Base-by-base conservation (phyloP, 2,113 vertebrate genomes). In the Chaenogobius annularis region DNA sequence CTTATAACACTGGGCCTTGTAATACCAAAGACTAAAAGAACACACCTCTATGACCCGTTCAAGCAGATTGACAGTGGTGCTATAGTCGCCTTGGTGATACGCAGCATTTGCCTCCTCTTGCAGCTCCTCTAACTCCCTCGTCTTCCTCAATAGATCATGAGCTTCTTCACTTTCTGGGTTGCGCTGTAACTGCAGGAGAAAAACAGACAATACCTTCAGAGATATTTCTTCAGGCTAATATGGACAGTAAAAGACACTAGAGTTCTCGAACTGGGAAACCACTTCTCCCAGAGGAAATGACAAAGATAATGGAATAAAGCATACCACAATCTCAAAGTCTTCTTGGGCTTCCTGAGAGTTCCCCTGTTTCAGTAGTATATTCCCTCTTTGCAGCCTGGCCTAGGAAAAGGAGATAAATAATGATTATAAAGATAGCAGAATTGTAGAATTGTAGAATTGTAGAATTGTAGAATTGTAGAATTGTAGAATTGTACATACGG, bases 351-450 rank as follows among this genome's bases (percentile, higher is more conserved):
- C 91, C 23, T 91, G 76, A 0, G 85, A 87, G 73, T 87, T 92
- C 11, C 94, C 94, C 83, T 95, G 93, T 72, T 95, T 95, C 61
- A 95, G 70, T 0, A 95, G 90, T 80, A 95, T 94, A 66, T 94
- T 95, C 12, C 94, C 94, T 74, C 94, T 90, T 78, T 95, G 94
- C 66, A 95, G 68, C 54, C 94, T 74, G 40, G 94, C 94, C 95
- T 95, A 80, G 59, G 70, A 54, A 67, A 20, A 66, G 20, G 0
- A 11, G 7, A 58, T 11, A 47, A 14, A 12, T 40, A 40, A 35
- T 37, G 8, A 19, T 10, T 19, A 14, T 5, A 5, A 31, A 35
- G 12, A 35, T 15, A 62, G 19, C 26, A 31, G 26, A 31, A 4
- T 31, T 31, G n/a, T n/a, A n/a, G n/a, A n/a, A n/a, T 31, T 2